These are phyloP conservation scores for Vanessa cardui DNA, from an alignment of 2,888 invertebrate species.

Conservation along the genomic window DNA sequence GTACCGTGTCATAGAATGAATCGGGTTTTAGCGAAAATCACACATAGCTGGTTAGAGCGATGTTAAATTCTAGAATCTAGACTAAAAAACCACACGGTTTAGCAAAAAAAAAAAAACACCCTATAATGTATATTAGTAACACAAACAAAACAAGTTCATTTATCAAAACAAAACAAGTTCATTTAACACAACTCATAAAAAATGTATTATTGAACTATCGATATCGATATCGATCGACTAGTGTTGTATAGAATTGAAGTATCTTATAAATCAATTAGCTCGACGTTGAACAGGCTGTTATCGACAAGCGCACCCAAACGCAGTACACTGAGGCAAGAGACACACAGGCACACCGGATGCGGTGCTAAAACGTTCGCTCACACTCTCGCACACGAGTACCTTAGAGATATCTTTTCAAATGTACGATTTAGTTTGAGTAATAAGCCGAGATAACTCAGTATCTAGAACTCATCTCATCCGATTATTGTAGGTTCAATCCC, in stretches of 20 bases:
- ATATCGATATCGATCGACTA: too few relatives aligned
- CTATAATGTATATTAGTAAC: slow-evolving; percentile 19
- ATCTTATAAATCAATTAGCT: background rate
- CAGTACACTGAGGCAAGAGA: slow-evolving; percentile 7
- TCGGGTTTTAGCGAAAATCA: slow-evolving; percentile 17
- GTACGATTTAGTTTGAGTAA: too few relatives aligned
- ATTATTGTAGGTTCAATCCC: too few relatives aligned
- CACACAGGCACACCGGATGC: slow-evolving; percentile 10
- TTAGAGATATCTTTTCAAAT: too few relatives aligned
- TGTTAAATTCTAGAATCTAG: slow-evolving; percentile 9
- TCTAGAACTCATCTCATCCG: too few relatives aligned
- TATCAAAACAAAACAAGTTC: background rate
- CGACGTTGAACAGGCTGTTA: slow-evolving; percentile 16
- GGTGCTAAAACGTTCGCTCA: background rate
- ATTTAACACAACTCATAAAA: background rate
- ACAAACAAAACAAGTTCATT: background rate
- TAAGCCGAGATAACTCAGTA: too few relatives aligned
- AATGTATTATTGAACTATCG: background rate
- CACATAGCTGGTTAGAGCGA: slow-evolving; percentile 27
- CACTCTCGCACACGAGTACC: background rate
- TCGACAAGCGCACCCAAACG: slow-evolving; percentile 24
- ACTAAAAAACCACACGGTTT: slow-evolving; percentile 17
- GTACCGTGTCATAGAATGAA: background rate
- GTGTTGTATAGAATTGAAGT: background rate
- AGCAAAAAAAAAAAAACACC: slow-evolving; percentile 15